Evolutionary conservation across 2,113 vertebrate genomes (phyloP).

Genomic region (Callopanchax toddi): DNA sequence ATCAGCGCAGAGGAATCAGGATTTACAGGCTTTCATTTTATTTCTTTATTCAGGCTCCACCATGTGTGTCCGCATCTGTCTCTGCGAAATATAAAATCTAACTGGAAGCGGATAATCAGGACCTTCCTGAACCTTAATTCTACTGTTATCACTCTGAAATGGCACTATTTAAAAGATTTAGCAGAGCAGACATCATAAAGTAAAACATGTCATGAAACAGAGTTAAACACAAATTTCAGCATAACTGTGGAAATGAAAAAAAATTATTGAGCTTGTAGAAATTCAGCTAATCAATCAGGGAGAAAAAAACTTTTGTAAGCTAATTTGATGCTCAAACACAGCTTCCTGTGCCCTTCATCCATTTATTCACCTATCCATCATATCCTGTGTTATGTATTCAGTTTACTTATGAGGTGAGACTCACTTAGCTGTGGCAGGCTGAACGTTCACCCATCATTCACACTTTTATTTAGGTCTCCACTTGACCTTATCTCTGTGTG

Average conservation of each 20-base stretch:
- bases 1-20: no score
- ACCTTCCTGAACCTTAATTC: neutral
- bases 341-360: neutral
- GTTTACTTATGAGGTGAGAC: neutral
- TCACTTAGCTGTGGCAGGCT: neutral
- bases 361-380: neutral
- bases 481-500: neutral
- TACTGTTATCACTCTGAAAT: neutral
- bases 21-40: no score
- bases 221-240: no score
- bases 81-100: neutral
- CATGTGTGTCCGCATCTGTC: neutral
- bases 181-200: neutral
- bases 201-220: conserved; percentile 1
- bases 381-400: neutral
- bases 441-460: neutral
- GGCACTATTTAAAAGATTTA: neutral
- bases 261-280: neutral
- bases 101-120: neutral
- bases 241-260: no score
- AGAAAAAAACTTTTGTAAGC: no score
- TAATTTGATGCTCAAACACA: no score
- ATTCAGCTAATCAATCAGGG: neutral
- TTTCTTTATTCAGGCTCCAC: no score
- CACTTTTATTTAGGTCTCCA: neutral